These are phyloP conservation scores for Dicerorhinus sumatrensis DNA, from an alignment of 2,113 vertebrate genomes.

Conservation along the genomic window DNA sequence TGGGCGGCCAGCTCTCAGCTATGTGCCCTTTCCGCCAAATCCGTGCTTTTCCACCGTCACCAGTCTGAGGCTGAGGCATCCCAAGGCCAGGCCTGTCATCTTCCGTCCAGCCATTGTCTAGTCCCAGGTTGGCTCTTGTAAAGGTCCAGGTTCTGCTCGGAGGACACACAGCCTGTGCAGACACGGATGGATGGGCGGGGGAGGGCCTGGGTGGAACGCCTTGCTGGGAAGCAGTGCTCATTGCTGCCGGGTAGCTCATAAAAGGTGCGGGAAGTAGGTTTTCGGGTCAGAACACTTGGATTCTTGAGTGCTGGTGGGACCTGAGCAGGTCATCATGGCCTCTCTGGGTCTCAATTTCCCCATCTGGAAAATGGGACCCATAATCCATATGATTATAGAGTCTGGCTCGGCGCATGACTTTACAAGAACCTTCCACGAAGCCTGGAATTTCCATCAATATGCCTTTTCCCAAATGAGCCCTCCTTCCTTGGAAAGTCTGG, in stretches of 20 bases:
- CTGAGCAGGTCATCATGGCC: neutral
- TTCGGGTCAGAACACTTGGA: fast-evolving
- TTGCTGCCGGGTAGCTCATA: too few relatives aligned
- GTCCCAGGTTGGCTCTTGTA: slow-evolving; percentile 11
- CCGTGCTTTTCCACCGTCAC: slow-evolving; percentile 77
- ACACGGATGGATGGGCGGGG: fast-evolving
- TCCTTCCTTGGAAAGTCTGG: neutral
- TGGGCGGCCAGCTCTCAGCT: slow-evolving; percentile 58
- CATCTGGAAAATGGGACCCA: neutral
- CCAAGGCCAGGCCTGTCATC: slow-evolving; percentile 23
- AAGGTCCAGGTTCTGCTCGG: neutral
- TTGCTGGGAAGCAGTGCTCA: fast-evolving
- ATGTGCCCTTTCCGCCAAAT: slow-evolving; percentile 29
- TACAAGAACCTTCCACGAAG: neutral
- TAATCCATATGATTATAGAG: neutral
- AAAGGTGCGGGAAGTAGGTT: neutral
- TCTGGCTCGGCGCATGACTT: neutral
- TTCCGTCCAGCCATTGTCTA: slow-evolving; percentile 65
- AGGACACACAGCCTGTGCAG: fast-evolving
- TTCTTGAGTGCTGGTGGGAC: neutral
- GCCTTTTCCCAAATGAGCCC: neutral
- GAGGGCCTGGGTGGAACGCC: neutral
- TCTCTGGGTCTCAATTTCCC: neutral
- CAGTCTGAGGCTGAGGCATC: slow-evolving; percentile 69
- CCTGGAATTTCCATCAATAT: fast-evolving